Percentiles rank a stretch among this genome's conserved stretches.
Evolutionary conservation across 2,888 invertebrate species (phyloP).

Genomic region (Athalia rosae): DNA sequence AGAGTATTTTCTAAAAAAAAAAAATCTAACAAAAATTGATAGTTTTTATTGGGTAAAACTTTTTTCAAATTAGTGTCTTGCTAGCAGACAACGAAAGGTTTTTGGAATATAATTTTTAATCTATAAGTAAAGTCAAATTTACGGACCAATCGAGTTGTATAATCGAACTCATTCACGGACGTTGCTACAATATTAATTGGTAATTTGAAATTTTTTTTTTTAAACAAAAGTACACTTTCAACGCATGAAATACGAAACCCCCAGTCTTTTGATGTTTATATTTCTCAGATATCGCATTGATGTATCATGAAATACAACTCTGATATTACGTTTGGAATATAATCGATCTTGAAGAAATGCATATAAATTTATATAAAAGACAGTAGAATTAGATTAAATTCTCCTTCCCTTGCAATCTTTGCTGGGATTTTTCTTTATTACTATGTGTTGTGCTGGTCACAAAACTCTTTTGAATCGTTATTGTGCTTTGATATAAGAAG

Average conservation of each 20-base stretch:
- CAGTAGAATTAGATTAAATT: slow-evolving; percentile 55
- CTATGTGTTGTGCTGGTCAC: slow-evolving; percentile 60
- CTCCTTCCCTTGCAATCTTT: slow-evolving; percentile 39
- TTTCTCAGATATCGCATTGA: slow-evolving; percentile 16
- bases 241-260: background rate
- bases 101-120: slow-evolving; percentile 10
- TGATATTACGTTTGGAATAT: slow-evolving; percentile 9
- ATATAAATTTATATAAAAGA: slow-evolving; percentile 55
- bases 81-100: slow-evolving; percentile 38
- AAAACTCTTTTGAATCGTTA: slow-evolving; percentile 49
- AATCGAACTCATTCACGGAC: slow-evolving; percentile 4
- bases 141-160: slow-evolving; percentile 31
- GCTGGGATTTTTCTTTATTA: slow-evolving; percentile 37
- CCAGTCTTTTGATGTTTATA: slow-evolving; percentile 36
- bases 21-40: background rate
- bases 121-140: slow-evolving; percentile 11
- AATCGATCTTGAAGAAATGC: slow-evolving; percentile 32
- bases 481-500: slow-evolving; percentile 15
- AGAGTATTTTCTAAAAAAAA: slow-evolving; percentile 23
- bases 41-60: slow-evolving; percentile 8
- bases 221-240: too few relatives aligned
- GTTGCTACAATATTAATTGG: background rate
- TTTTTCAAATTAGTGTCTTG: slow-evolving; percentile 32
- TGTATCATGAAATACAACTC: background rate
- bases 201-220: too few relatives aligned